Percentiles rank a stretch among this genome's conserved stretches.
Conservation (phyloP, 2,888 invertebrate species). For the Ecliptopera silaceata region DNA sequence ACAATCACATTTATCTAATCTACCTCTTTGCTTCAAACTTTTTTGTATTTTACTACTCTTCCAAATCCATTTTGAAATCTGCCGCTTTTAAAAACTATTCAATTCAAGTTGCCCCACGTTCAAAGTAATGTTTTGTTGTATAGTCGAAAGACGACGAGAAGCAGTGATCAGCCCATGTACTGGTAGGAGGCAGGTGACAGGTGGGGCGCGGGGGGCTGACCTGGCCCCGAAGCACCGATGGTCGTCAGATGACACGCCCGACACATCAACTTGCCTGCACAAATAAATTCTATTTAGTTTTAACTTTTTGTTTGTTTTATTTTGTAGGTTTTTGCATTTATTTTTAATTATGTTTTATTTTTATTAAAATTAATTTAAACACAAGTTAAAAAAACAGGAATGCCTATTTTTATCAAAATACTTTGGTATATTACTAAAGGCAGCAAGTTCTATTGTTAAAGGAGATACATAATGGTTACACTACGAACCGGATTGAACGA, state of each 20-base stretch:
- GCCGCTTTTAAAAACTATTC: neutral
- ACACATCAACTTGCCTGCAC: slow-evolving; percentile 93
- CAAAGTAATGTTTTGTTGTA: slow-evolving; percentile 18
- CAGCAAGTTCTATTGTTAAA: too few species aligned
- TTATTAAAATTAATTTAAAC: neutral
- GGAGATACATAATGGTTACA: too few species aligned
- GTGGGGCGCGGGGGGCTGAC: slow-evolving; percentile 90
- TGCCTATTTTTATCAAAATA: too few species aligned
- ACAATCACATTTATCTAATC: too few species aligned
- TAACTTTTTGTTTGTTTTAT: slow-evolving; percentile 20
- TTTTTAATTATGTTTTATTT: neutral
- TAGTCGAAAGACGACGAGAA: slow-evolving; percentile 27
- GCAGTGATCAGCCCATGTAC: slow-evolving; percentile 87
- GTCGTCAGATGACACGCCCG: slow-evolving; percentile 95
- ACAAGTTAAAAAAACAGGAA: too few species aligned
- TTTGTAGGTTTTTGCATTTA: neutral
- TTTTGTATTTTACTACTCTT: too few species aligned
- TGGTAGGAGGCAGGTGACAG: slow-evolving; percentile 92
- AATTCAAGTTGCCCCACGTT: neutral
- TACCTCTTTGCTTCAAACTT: too few species aligned
- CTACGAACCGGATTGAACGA: too few species aligned
- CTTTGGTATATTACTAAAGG: too few species aligned
- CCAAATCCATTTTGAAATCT: neutral
- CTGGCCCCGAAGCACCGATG: slow-evolving; percentile 86
- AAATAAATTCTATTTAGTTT: slow-evolving; percentile 22